These are phyloP conservation scores for Octopus bimaculoides DNA, from an alignment of 1,140 invertebrate species.

Conservation along the genomic window DNA sequence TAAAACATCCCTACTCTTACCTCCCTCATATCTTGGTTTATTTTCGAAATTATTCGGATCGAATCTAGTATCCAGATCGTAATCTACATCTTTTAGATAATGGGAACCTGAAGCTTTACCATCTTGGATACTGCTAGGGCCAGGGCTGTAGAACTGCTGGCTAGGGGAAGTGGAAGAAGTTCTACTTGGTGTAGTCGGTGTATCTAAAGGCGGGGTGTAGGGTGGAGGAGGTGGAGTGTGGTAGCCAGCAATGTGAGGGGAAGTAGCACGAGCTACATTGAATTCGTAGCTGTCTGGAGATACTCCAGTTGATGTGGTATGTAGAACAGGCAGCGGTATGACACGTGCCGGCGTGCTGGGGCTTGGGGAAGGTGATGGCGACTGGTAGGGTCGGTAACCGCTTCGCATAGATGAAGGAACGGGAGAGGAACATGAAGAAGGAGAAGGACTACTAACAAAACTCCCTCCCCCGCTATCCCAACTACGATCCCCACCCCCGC, in stretches of 20 bases:
- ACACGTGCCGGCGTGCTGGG: not conserved
- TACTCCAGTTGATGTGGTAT: not conserved
- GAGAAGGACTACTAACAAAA: not conserved
- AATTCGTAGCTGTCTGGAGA: not conserved
- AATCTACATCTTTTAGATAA: no score
- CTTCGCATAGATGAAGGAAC: not conserved
- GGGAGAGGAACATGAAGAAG: not conserved
- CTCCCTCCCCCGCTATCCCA: not conserved
- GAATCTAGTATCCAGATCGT: no score
- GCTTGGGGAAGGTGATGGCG: not conserved
- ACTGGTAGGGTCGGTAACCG: not conserved
- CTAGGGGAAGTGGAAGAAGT: no score
- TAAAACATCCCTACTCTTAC: no score
- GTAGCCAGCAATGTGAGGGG: not conserved
- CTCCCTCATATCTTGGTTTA: no score
- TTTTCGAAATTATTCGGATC: no score
- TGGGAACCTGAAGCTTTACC: no score
- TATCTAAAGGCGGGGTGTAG: not conserved
- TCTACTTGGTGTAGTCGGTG: no score
- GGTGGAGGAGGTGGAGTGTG: not conserved
- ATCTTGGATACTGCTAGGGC: no score
- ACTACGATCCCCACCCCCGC: not conserved
- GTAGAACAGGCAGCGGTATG: not conserved
- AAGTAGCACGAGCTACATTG: not conserved
- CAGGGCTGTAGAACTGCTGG: no score